A percentile compares a stretch with the other conserved stretches of the same genome.
These are phyloP conservation scores for Nanorana parkeri DNA, from an alignment of 2,113 vertebrate genomes.

Conservation along the genomic window DNA sequence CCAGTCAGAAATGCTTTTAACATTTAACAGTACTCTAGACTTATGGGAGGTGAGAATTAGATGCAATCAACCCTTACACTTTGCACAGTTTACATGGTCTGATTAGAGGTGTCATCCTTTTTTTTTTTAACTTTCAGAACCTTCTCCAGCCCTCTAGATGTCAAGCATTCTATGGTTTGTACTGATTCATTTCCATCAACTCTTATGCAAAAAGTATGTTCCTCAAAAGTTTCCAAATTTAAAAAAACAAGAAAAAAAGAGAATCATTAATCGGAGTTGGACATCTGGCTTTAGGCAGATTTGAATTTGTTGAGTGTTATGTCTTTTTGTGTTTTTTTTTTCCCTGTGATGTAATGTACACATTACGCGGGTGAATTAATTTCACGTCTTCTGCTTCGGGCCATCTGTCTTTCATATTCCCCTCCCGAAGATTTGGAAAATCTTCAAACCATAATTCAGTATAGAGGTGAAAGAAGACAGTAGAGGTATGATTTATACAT, in stretches of 20 bases:
- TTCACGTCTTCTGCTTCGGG: neutral
- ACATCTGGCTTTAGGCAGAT: conserved; percentile 19
- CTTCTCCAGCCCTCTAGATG: no score
- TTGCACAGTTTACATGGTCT: no score
- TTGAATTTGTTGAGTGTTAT: neutral
- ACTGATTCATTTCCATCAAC: no score
- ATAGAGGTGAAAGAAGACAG: neutral
- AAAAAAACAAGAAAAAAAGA: neutral
- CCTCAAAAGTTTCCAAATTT: neutral
- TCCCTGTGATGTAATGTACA: no score
- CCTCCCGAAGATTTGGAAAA: neutral
- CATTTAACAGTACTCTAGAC: no score
- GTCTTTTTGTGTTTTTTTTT: neutral
- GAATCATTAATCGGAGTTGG: neutral
- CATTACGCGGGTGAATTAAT: neutral
- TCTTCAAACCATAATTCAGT: neutral
- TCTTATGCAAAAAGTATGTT: neutral
- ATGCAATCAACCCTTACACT: no score
- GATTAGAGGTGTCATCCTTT: no score
- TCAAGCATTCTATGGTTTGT: no score
- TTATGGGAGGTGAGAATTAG: no score
- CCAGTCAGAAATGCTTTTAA: no score
- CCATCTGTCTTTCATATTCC: conserved; percentile 19
- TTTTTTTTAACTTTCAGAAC: no score
- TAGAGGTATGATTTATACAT: neutral